Percentiles rank a stretch among this genome's conserved stretches.
Evolutionary conservation across 2,797 vertebrate species (phyloP).

Genomic region (Spondyliosoma cantharus): DNA sequence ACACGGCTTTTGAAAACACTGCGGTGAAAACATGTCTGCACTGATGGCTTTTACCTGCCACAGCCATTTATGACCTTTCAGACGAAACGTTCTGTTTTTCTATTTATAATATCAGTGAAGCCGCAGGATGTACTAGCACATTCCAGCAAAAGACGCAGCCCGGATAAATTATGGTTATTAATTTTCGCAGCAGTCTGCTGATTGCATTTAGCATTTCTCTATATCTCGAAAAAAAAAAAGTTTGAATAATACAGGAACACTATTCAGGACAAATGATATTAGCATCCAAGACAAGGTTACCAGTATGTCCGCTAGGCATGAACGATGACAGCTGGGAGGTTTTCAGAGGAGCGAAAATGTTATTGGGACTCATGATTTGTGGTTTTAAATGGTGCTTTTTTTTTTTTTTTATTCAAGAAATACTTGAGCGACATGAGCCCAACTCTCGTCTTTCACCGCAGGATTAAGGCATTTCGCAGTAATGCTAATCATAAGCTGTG

Average conservation of each 20-base stretch:
- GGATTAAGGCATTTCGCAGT: constrained; percentile 56
- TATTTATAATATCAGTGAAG: constrained; percentile 69
- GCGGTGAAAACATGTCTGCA: constrained; percentile 34
- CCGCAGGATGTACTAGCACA: constrained; percentile 61
- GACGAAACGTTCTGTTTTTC: constrained; percentile 71
- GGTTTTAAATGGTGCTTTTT: constrained; percentile 47
- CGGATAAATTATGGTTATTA: constrained; percentile 64
- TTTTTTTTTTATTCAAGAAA: constrained; percentile 60
- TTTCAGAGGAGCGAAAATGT: constrained; percentile 54
- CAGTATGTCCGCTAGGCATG: constrained; percentile 40
- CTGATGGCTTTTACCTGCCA: constrained; percentile 58
- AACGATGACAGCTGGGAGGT: constrained; percentile 53
- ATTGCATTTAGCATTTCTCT: constrained; percentile 56
- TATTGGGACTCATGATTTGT: constrained; percentile 46
- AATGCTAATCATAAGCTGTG: constrained; percentile 55
- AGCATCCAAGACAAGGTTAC: constrained; percentile 38
- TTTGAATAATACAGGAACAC: constrained; percentile 53
- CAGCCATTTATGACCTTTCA: constrained; percentile 59
- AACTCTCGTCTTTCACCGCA: constrained; percentile 68
- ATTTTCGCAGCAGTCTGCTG: constrained; percentile 66
- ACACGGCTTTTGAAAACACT: constrained; percentile 44
- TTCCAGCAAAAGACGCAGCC: constrained; percentile 67
- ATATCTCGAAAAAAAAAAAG: constrained; percentile 18
- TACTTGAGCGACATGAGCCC: constrained; percentile 54
- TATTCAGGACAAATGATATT: constrained; percentile 50